phyloP scores from a whole-genome alignment of 2,113 vertebrate species.

The Mus musculus region GRCm39 chr6:18397001-18397500 shows the following conservation, averaged over 20 bases:
- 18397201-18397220: background rate
- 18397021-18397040: no score
- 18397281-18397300: background rate
- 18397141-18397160: background rate
- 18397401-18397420: constrained; percentile 90
- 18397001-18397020: background rate
- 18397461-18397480: background rate
- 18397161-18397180: background rate
- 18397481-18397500: background rate
- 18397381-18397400: constrained; percentile 93
- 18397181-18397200: background rate
- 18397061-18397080: background rate
- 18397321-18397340: constrained; percentile 90
- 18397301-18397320: background rate
- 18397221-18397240: background rate
- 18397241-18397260: background rate
- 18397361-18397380: constrained; percentile 93
- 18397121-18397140: background rate
- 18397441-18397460: constrained; percentile 74
- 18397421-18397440: constrained; percentile 92
- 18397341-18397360: constrained; percentile 94
- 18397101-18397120: background rate
- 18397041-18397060: background rate
- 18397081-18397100: background rate
- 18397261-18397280: background rate